Evolutionary conservation across 1,140 invertebrate species (phyloP).

Genomic region (Drosophila saltans): DNA sequence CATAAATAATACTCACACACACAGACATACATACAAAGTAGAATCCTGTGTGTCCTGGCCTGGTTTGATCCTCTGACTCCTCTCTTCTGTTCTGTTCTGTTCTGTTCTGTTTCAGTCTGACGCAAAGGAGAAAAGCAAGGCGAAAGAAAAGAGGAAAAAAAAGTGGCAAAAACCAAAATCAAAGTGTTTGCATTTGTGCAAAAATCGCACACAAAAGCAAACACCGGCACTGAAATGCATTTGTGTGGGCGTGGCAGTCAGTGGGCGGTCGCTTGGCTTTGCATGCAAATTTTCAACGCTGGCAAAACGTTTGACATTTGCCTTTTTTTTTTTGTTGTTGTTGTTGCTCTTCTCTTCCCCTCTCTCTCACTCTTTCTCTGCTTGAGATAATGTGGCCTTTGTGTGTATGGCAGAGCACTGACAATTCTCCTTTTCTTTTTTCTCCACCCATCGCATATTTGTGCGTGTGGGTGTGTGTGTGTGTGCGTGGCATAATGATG

Average conservation of each 20-base stretch:
- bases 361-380: slow-evolving; percentile 10
- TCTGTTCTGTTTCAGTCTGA: slow-evolving; percentile 20
- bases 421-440: slow-evolving; percentile 22
- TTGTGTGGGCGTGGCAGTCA: slow-evolving; percentile 42
- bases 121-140: slow-evolving; percentile 17
- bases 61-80: slow-evolving; percentile 58
- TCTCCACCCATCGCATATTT: slow-evolving; percentile 53
- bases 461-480: slow-evolving; percentile 30
- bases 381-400: slow-evolving; percentile 70
- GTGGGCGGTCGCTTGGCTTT: slow-evolving; percentile 42
- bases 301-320: slow-evolving; percentile 80
- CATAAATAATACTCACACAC: slow-evolving; percentile 79
- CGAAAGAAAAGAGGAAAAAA: slow-evolving; percentile 22
- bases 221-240: slow-evolving; percentile 17
- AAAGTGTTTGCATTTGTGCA: slow-evolving; percentile 79
- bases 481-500: slow-evolving; percentile 64
- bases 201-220: slow-evolving; percentile 70
- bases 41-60: slow-evolving; percentile 41
- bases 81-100: neutral
- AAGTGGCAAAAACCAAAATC: slow-evolving; percentile 60
- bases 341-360: slow-evolving; percentile 12
- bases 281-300: slow-evolving; percentile 69
- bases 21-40: slow-evolving; percentile 34
- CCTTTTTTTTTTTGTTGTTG: slow-evolving; percentile 26
- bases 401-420: slow-evolving; percentile 23